phyloP scores from a whole-genome alignment of 2,797 vertebrate genomes.

The Mormyrus proboscirostris region DNA sequence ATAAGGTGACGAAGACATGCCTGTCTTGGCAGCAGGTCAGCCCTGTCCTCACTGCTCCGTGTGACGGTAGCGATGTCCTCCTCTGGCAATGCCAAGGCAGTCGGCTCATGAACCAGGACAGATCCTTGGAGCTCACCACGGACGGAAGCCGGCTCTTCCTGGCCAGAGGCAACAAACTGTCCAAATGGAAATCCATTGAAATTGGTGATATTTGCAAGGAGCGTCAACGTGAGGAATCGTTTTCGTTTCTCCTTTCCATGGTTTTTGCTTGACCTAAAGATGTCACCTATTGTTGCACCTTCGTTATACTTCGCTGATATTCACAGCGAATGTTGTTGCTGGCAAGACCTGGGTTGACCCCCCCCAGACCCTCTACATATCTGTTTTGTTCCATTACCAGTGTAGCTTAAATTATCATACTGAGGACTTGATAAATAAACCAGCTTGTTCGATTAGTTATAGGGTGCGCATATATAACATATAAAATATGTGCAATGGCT shows the following conservation, averaged over 20 bases:
- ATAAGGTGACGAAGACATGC: constrained; percentile 48
- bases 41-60: constrained; percentile 43
- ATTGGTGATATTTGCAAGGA: constrained; percentile 56
- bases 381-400: background rate
- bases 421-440: background rate
- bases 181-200: constrained; percentile 57
- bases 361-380: background rate
- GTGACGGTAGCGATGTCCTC: constrained; percentile 32
- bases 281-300: background rate
- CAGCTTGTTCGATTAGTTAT: background rate
- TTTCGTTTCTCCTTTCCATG: background rate
- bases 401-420: background rate
- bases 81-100: constrained; percentile 54
- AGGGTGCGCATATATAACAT: background rate
- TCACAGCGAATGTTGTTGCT: background rate
- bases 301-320: background rate
- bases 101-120: constrained; percentile 48
- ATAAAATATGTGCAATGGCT: background rate
- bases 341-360: background rate
- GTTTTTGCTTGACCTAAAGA: background rate
- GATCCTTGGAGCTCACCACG: constrained; percentile 41
- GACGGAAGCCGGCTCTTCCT: constrained; percentile 34
- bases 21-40: constrained; percentile 41
- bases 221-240: constrained; percentile 47
- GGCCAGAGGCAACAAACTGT: constrained; percentile 31